These are phyloP conservation scores for Lytechinus variegatus DNA, from an alignment of 35 echinoderm and acorn worm genomes.

Conservation along the genomic window DNA sequence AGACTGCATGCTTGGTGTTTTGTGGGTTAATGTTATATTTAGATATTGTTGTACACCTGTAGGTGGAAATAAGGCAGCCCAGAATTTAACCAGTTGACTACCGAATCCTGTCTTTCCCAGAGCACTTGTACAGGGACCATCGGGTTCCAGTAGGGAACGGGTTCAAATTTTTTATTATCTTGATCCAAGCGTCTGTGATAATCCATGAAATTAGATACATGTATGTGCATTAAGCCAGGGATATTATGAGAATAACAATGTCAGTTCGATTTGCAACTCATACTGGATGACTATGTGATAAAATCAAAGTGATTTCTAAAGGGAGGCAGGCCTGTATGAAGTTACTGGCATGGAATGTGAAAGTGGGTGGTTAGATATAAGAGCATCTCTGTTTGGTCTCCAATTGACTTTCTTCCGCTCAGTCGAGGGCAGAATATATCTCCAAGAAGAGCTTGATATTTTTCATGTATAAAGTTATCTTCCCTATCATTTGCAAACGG, in stretches of 20 bases:
- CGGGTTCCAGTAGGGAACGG: too few relatives aligned
- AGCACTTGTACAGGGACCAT: too few relatives aligned
- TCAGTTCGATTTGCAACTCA: too few relatives aligned
- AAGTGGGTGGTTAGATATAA: background rate
- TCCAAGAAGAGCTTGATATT: background rate
- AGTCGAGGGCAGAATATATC: background rate
- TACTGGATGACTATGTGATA: too few relatives aligned
- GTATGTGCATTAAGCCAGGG: background rate
- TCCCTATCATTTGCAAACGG: background rate
- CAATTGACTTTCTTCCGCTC: too few relatives aligned
- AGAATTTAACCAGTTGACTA: background rate
- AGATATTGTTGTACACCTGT: background rate
- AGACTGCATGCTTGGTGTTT: background rate
- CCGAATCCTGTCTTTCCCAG: too few relatives aligned
- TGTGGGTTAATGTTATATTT: background rate
- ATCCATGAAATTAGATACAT: background rate
- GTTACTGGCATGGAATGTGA: too few relatives aligned
- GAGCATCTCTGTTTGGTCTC: background rate
- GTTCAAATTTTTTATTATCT: too few relatives aligned
- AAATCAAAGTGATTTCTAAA: too few relatives aligned
- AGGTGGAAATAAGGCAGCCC: background rate
- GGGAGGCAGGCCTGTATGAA: too few relatives aligned
- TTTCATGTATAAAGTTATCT: background rate
- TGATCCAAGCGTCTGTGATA: background rate
- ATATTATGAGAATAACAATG: background rate